A percentile compares a stretch with the other conserved stretches of the same genome.
phyloP scores from a whole-genome alignment of 2,113 vertebrate genomes.

The Misgurnus mizolepis region DNA sequence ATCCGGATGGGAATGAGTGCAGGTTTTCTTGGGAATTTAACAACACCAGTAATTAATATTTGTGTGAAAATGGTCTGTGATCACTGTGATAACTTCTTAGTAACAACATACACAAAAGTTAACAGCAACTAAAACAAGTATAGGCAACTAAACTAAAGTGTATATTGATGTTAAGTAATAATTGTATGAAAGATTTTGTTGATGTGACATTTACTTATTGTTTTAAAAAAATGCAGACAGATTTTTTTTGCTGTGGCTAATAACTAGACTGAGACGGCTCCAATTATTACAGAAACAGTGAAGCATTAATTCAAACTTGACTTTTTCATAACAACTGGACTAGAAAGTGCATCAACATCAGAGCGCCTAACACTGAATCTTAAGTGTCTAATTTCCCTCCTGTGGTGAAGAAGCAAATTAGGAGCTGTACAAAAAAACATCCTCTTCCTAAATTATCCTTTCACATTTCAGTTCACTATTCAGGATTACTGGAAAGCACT shows the following conservation, averaged over 20 bases:
- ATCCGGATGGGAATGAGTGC: too few species aligned
- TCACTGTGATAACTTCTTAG: too few species aligned
- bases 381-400: constrained; percentile 33
- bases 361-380: constrained; percentile 19
- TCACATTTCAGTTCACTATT: constrained; percentile 43
- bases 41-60: too few species aligned
- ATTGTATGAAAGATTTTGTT: background rate
- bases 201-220: background rate
- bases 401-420: constrained; percentile 45
- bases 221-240: constrained; percentile 1
- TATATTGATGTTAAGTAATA: too few species aligned
- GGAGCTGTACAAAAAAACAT: constrained; percentile 14
- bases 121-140: too few species aligned
- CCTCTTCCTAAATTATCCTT: constrained; percentile 34
- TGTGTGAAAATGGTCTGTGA: too few species aligned
- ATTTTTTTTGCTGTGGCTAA: constrained; percentile 12
- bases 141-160: too few species aligned
- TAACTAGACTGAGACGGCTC: constrained; percentile 19
- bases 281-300: constrained; percentile 8
- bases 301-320: constrained; percentile 12
- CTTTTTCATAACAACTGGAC: constrained; percentile 20
- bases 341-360: constrained; percentile 19
- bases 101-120: too few species aligned
- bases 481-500: constrained; percentile 40
- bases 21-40: too few species aligned